Evolutionary conservation across 2,113 vertebrate genomes (phyloP), one percentile per base, ranked within the genome.

Genomic region (Semnornis frantzii): DNA sequence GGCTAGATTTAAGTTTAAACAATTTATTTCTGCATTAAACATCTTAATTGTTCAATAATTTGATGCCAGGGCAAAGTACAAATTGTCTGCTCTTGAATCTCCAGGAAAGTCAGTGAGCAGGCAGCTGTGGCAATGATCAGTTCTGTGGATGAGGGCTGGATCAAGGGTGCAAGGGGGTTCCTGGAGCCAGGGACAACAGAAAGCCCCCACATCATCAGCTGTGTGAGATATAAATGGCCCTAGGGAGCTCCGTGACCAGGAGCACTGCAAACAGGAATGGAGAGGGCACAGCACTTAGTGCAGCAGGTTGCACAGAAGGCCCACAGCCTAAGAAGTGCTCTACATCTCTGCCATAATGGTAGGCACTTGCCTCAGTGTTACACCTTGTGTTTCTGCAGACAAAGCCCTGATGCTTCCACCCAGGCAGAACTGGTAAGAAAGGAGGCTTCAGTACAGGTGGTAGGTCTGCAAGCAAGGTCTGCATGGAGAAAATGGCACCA

Each of bases 71-170:
- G 24, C 44, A 68, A 79, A 87, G 20, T n/a, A 60, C 39, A 50
- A 75, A 75, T 82, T 54, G 55, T 11, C 37, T 75, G 11, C 25
- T 75, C 12, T 82, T 55, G 66, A 71, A 46, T 66, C 78, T 33
- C 55, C 70, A 74, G 10, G 12, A n/a, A 39, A 59, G 48, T n/a
- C 12, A 4, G n/a, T 8, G 48, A 77, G 33, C 60, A 50, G 8
- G 8, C 25, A 37, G 42, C 2, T 8, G 62, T 5, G 10, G 60
- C 50, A 28, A 8, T 8, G 6, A 17, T 66, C 50, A 80, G 12
- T 34, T 54, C 19, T 11, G 8, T 24, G 80, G 16, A 44, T 69
- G 70, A 77, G 25, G 0, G 0, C 20, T 69, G 20, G 34, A 14
- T 69, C 18, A 30, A 59, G 37, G 66, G 48, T 23, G 28, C 37